phyloP scores from a whole-genome alignment of 2,888 invertebrate species.

The Calephelis perditalis region DNA sequence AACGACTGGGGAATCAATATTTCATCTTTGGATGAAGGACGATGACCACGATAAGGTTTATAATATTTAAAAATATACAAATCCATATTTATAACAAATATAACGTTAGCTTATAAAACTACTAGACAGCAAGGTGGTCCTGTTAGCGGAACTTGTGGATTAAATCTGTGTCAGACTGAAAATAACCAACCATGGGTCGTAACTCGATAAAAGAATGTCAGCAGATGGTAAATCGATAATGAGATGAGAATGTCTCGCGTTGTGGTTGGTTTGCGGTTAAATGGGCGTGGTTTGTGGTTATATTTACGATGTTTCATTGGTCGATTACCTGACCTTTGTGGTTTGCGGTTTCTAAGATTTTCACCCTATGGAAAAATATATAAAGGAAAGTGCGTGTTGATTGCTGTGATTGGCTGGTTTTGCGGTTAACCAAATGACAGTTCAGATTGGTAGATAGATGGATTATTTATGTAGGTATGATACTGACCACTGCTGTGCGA shows the following conservation, averaged over 20 bases:
- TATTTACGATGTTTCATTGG: conserved; percentile 79
- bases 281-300: conserved; percentile 81
- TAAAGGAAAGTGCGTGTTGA: conserved; percentile 65
- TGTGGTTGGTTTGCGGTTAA: conserved; percentile 82
- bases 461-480: no score
- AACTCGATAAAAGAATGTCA: conserved; percentile 57
- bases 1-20: conserved; percentile 70
- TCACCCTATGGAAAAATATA: conserved; percentile 74
- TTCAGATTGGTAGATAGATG: no score
- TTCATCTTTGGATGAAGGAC: conserved; percentile 63
- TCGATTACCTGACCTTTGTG: conserved; percentile 76
- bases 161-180: conserved; percentile 21
- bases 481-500: conserved; percentile 13
- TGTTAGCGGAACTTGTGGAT: neutral
- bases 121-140: no score
- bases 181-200: conserved; percentile 41
- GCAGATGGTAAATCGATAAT: conserved; percentile 61
- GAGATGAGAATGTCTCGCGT: conserved; percentile 68
- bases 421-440: conserved; percentile 64
- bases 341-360: conserved; percentile 80
- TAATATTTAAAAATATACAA: conserved; percentile 27
- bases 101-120: no score
- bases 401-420: conserved; percentile 66
- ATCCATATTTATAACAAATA: neutral
- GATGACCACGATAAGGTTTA: conserved; percentile 44